These are phyloP conservation scores for Rhodeus uyekii DNA, from an alignment of 2,797 vertebrate genomes.

Conservation along the genomic window DNA sequence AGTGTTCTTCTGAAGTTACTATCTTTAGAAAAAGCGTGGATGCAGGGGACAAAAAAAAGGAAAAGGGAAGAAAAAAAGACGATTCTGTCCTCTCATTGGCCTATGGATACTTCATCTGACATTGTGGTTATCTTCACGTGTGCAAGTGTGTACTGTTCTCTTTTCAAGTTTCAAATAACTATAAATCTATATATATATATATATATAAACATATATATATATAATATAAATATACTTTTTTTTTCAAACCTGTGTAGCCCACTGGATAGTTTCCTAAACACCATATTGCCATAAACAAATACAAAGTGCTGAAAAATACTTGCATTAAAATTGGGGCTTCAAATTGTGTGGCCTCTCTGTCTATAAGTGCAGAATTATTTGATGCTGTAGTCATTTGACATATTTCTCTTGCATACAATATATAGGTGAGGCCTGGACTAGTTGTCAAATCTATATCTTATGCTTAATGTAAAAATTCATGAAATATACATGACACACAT, in stretches of 20 bases:
- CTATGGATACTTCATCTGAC: constrained; percentile 89
- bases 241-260: constrained; percentile 92
- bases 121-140: constrained; percentile 99
- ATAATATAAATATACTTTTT: constrained; percentile 76
- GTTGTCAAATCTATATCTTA: not conserved
- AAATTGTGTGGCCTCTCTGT: constrained; percentile 44
- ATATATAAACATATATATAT: constrained; percentile 80
- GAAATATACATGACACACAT: no score
- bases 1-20: constrained; percentile 78
- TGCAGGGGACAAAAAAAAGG: constrained; percentile 52
- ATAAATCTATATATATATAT: constrained; percentile 89
- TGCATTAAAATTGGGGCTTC: constrained; percentile 62
- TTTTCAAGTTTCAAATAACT: constrained; percentile 94
- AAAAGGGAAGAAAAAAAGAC: not conserved
- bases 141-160: constrained; percentile 99
- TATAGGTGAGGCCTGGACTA: not conserved
- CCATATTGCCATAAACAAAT: constrained; percentile 73
- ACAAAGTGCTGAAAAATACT: constrained; percentile 73
- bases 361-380: constrained; percentile 42
- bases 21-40: constrained; percentile 50
- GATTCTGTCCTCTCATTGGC: constrained; percentile 77
- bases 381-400: constrained; percentile 1
- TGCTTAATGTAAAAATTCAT: no score
- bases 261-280: constrained; percentile 79
- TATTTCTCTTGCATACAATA: not conserved